Base-by-base conservation (phyloP, 2,888 invertebrate species). In the Coelopa pilipes region DNA sequence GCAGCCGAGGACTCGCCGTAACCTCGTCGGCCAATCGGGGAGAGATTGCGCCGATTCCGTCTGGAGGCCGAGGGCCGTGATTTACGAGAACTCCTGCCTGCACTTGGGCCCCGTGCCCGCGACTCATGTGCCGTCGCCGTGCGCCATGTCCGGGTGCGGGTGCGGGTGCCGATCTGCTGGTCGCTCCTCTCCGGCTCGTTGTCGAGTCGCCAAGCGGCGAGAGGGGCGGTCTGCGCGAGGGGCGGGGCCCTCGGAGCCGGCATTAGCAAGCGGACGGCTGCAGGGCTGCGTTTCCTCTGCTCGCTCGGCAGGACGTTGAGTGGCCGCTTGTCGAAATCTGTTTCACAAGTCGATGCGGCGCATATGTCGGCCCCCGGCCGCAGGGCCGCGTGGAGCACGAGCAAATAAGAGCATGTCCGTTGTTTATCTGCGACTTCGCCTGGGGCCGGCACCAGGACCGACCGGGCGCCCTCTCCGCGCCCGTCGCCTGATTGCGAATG, bases 341-440 rank as follows among this genome's bases (percentile, higher is more conserved):
- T 66, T 66, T 66, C 66, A 66, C 66, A 66, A 66, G 50, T 66
- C 50, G 66, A 66, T 66, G 66, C 50, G 66, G 49, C 50, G 66
- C 66, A 66, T 50, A 66, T 50, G 66, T 24, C 50, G 15, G 50
- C 66, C 66, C 13, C 21, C 21, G n/a, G 24, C 66, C 19, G 15
- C 19, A 50, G n/a, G 50, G 49, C 49, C 7, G 21, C 19, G 49
- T 66, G 19, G 19, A 50, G 24, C 66, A 66, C 50, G 49, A 66
- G 49, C 50, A 50, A 49, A 66, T 66, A 66, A 47, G 24, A 66
- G 50, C 50, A n/a, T 49, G 66, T 66, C 50, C n/a, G n/a, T 62
- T 66, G 66, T 66, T 65, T 66, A 62, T 62, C 34, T 62, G 24
- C 13, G 45, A 62, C 62, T 62, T 57, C 21, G 57, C 57, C 21